Evolutionary conservation across 2,797 vertebrate genomes (phyloP), one percentile per base, ranked within the genome.

Genomic region (Botia almorhae): DNA sequence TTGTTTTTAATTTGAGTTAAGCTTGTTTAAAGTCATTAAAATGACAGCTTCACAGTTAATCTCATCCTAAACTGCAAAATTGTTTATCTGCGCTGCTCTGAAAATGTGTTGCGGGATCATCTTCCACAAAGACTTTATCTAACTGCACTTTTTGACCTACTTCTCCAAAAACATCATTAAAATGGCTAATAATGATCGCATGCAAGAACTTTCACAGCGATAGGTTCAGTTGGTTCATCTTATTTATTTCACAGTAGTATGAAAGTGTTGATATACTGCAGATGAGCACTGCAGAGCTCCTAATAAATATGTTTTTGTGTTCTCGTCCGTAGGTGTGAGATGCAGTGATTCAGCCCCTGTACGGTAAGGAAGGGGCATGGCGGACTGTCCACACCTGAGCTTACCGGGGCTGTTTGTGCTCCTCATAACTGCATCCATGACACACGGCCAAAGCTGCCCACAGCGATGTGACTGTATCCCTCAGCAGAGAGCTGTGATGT

Each of bases 381-480:
- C 84, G 80, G 58, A 76, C 88, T 93, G 88, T 91, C 88, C 85
- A 91, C 82, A 77, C 78, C 91, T 91, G 82, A 94, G 94, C 87
- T 90, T 94, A 69, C 88, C 58, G 55, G 85, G 93, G 87, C 92
- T 87, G 74, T 71, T 81, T 68, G 92, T 93, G 48, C 87, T 96
- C 78, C 86, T 95, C 78, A 91, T 94, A 71, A 89, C 88, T 69
- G 92, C 91, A 69, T 86, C 90, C 0, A 86, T 86, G 2, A 80
- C 82, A 23, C 89, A 88, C 43, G 87, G 90, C 1, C 92, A 96
- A 55, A 91, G 91, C 80, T 99, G 98, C 87, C 98, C 98, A 0
- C 94, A 96, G 50, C 96, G 95, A 69, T 99, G 98, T 21, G 96
- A 99, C 76, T 99, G 98, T 7, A 83, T 93, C 0, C 87, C 91